Conservation (phyloP, 2,113 vertebrate species). For the Callospermophilus lateralis region DNA sequence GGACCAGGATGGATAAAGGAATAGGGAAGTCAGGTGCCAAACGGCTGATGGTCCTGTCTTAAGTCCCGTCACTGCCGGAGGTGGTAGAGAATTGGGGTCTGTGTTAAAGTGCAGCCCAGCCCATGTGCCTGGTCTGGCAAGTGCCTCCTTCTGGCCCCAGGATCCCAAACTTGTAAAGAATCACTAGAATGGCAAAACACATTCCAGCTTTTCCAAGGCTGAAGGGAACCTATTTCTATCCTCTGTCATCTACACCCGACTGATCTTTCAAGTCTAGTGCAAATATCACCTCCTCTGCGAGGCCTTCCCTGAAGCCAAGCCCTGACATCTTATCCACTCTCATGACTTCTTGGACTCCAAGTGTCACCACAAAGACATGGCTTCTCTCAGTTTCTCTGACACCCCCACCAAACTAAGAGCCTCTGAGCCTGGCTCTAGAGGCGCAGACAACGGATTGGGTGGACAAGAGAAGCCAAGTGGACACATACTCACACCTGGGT, state of each 20-base stretch:
- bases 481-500: too few species aligned
- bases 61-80: not conserved
- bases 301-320: too few species aligned
- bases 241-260: not conserved
- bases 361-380: too few species aligned
- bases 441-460: too few species aligned
- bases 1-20: not conserved
- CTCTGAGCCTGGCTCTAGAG: too few species aligned
- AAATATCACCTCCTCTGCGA: too few species aligned
- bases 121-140: not conserved
- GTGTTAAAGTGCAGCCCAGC: not conserved
- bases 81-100: not conserved
- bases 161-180: not conserved
- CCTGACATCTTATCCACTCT: too few species aligned
- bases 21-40: not conserved
- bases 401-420: too few species aligned
- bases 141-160: not conserved
- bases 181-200: not conserved
- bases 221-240: conserved; percentile 7
- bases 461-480: too few species aligned
- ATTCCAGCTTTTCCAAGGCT: not conserved
- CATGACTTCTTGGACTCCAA: too few species aligned
- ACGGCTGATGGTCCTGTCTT: not conserved
- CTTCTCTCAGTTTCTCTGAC: too few species aligned
- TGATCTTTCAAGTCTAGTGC: not conserved